Base-by-base conservation (phyloP, 2,113 vertebrate genomes). In the Sigmodon hispidus region DNA sequence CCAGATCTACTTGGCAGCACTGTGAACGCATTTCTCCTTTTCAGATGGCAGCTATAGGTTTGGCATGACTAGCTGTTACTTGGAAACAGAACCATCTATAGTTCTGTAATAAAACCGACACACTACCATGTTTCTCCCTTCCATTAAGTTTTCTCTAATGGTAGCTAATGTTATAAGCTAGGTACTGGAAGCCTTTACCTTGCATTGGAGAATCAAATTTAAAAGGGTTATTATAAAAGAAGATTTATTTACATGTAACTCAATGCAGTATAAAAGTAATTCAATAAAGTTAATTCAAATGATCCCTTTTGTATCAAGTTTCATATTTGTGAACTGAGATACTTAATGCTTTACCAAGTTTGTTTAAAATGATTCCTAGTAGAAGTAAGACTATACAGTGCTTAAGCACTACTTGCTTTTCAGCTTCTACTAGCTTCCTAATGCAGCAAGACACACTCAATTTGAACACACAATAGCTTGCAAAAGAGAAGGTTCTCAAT, bases 191-290 rank as follows among this genome's bases (percentile, higher is more conserved):
- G 73, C 72, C 36, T 89, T 89, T 81, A 89, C 29, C 61, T 24
- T 95, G 72, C 40, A 90, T 72, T 59, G 43, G 43, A 96, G 65
- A 79, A 57, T 94, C 69, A 70, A 84, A 91, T 93, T 80, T 87
- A 95, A 95, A 95, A 31, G 57, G 8, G 6, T 31, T 61, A 57
- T 31, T 61, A 57, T 83, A 75, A 87, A 91, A 83, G n/a, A 73
- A 89, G 40, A 94, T 48, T 34, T 89, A 93, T 48, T 94, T 43
- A 84, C 92, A 95, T 95, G 67, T 72, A 93, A 90, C 1, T 67
- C 63, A 93, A 40, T 59, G 61, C 75, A 93, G n/a, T 91, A 17
- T 90, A 55, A 34, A 87, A 86, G 87, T 69, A 86, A 87, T 63
- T 17, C 63, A 84, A 84, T 90, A n/a, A 22, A 87, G 81, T 87